A percentile compares a stretch with the other conserved stretches of the same genome.
These are phyloP conservation scores for Carcharodon carcharias DNA, from an alignment of 2,797 vertebrate genomes.

Conservation along the genomic window DNA sequence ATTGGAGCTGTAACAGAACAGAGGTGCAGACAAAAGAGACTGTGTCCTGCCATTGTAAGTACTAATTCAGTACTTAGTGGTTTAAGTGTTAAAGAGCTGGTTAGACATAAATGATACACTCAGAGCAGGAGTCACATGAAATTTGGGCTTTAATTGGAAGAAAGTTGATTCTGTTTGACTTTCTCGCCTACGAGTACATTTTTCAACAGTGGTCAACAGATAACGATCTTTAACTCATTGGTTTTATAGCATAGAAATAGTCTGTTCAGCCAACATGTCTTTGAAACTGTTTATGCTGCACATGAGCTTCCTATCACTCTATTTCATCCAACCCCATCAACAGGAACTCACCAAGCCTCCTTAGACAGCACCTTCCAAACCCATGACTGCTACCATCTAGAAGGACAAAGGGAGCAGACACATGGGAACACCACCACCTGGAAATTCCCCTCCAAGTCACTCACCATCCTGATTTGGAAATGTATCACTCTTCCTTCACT, in stretches of 20 bases:
- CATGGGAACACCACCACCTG: too few relatives aligned
- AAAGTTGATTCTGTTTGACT: not conserved
- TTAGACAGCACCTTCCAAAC: too few relatives aligned
- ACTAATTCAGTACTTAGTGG: not conserved
- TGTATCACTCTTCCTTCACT: too few relatives aligned
- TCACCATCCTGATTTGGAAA: too few relatives aligned
- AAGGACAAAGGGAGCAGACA: too few relatives aligned
- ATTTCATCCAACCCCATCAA: not conserved
- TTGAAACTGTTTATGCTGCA: not conserved
- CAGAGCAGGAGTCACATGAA: not conserved
- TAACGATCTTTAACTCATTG: not conserved
- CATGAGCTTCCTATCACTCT: not conserved
- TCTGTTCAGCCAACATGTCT: not conserved
- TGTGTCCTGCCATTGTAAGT: not conserved
- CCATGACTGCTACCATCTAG: too few relatives aligned
- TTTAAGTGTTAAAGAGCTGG: not conserved
- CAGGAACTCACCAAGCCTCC: too few relatives aligned
- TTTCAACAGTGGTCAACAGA: not conserved
- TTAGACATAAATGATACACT: not conserved
- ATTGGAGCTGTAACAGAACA: not conserved
- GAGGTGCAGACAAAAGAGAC: not conserved
- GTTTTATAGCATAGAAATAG: not conserved
- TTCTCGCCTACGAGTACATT: not conserved
- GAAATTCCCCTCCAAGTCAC: too few relatives aligned
- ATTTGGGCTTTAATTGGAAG: not conserved